phyloP scores from a whole-genome alignment of 2,113 vertebrate species.

The Theristicus caerulescens region DNA sequence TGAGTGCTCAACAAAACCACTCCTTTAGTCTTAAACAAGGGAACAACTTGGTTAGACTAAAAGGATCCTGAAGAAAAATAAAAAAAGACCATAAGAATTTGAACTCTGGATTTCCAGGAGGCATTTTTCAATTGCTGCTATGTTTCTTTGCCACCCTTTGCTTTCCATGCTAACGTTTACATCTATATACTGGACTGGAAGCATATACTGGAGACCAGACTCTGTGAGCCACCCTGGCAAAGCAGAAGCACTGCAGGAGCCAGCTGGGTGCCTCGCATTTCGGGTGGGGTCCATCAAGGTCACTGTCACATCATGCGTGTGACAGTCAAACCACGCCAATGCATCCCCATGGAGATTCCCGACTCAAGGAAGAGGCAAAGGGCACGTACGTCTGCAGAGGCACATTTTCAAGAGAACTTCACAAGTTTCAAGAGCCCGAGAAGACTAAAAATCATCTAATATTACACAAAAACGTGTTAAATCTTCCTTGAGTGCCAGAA shows the following conservation, averaged over 20 bases:
- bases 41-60: not conserved
- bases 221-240: accelerated
- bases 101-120: not conserved
- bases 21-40: not conserved
- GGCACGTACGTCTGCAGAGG: not conserved
- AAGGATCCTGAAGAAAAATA: not conserved
- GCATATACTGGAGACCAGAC: accelerated
- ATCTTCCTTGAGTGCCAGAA: accelerated
- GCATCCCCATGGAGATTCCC: not conserved
- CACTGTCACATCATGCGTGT: not conserved
- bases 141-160: not conserved
- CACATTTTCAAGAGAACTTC: not conserved
- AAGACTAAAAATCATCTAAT: not conserved
- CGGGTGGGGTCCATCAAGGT: not conserved
- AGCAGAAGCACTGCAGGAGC: not conserved
- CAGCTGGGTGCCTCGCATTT: accelerated
- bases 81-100: not conserved
- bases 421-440: not conserved
- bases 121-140: not conserved
- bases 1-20: not conserved
- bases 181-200: not conserved
- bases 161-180: not conserved
- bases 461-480: accelerated
- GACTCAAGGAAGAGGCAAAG: not conserved
- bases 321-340: accelerated